Evolutionary conservation across 92 coral and sea anemone genomes (phyloP), one percentile per base, ranked within the genome.

Genomic region (Heliopora coerulea): DNA sequence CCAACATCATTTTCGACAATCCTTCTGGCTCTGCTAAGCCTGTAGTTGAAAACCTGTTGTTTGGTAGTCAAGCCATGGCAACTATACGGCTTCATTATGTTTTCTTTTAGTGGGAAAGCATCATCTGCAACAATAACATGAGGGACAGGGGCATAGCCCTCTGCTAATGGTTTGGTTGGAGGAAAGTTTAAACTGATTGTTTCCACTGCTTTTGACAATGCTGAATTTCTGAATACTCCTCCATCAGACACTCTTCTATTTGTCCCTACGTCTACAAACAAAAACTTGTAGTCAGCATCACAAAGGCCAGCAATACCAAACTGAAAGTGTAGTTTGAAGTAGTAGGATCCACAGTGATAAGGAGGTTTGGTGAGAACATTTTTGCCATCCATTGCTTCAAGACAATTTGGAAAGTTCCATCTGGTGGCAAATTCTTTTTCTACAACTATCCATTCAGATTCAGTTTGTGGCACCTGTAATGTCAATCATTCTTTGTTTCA

Each of bases 1-100:
- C 70, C 80, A 56, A 75, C 37, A 1, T 34, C 80, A 75, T 59
- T 58, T 52, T 75, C 79, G 13, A 75, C 80, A 17, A 59, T 58
- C 9, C 68, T 20, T 20, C 80, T 14, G 20, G 80, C 80, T 1
- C 80, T 19, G 19, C 68, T 58, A 14, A 75, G 68, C 2, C 80
- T 54, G 42, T 75, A 59, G 49, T 75, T 75, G 59, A 59, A n/a
- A n/a, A n/a, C n/a, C n/a, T n/a, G n/a, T n/a, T n/a, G n/a, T n/a
- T n/a, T n/a, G n/a, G n/a, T n/a, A 10, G 80, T 59, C 72, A 75
- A 32, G 18, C 58, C 49, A 11, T 58, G 65, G 59, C 15, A 29
- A 46, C 40, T 28, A 21, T 25, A 74, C 40, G 80, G 80, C 35
- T 74, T 74, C 68, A 58, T 3, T 3, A 74, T 58, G 28, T 59